Conservation (phyloP, 2,797 vertebrate species). For the Dicrostonyx torquatus region DNA sequence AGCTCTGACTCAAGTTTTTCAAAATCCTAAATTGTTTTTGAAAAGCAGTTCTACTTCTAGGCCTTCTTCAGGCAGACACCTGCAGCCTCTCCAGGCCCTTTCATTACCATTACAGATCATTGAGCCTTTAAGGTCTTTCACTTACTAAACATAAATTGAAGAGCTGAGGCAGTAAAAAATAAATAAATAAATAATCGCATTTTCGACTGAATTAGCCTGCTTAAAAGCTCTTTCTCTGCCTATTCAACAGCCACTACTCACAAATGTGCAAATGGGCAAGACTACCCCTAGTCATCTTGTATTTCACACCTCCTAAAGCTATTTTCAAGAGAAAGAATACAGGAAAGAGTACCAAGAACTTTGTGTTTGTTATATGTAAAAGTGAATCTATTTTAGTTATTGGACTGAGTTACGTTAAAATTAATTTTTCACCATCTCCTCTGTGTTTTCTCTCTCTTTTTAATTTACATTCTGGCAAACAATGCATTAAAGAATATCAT, state of each 20-base stretch:
- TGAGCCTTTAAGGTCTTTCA: not conserved
- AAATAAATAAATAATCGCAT: not conserved
- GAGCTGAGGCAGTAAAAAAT: not conserved
- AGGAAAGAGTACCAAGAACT: not conserved
- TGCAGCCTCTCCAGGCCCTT: not conserved
- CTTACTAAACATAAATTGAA: not conserved
- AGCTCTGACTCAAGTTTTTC: not conserved
- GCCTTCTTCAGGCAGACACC: not conserved
- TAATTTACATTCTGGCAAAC: not conserved
- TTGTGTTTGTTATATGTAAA: not conserved
- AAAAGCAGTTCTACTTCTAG: not conserved
- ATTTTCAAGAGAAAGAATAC: not conserved
- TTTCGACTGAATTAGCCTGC: not conserved
- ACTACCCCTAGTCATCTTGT: not conserved
- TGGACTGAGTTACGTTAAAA: not conserved
- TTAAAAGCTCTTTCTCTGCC: not conserved
- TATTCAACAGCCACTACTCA: not conserved
- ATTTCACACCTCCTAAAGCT: not conserved
- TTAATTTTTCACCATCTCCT: not conserved
- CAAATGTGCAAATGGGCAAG: not conserved
- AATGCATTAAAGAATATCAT: not conserved
- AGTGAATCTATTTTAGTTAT: not conserved
- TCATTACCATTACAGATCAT: not conserved
- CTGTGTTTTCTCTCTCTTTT: not conserved
- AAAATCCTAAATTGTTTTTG: constrained; percentile 6